A percentile compares a stretch with the other conserved stretches of the same genome.
phyloP scores from a whole-genome alignment of 2,888 invertebrate species.

The Ectemnius cavifrons region DNA sequence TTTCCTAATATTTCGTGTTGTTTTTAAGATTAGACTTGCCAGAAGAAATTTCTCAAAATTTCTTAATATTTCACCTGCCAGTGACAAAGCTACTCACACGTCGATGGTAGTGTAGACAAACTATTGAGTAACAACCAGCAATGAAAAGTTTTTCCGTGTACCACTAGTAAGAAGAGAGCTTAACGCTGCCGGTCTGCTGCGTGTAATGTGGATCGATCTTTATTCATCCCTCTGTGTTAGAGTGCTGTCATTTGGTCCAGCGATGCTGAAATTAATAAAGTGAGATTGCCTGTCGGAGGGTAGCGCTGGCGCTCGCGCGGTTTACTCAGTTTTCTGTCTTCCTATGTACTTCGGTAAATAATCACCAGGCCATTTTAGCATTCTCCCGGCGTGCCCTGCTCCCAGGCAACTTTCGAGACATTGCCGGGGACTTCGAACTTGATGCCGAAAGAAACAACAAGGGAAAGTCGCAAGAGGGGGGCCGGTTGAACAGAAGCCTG shows the following conservation, averaged over 20 bases:
- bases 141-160: too few species aligned
- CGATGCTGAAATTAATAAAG: slow-evolving; percentile 12
- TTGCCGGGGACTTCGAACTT: background rate
- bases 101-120: too few species aligned
- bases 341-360: slow-evolving; percentile 27
- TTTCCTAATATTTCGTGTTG: too few species aligned
- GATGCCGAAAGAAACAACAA: slow-evolving; percentile 11
- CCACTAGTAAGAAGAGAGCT: too few species aligned
- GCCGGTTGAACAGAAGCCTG: slow-evolving; percentile 7
- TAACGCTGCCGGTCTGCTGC: slow-evolving; percentile 9
- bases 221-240: too few species aligned
- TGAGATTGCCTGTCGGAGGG: slow-evolving; percentile 6
- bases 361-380: slow-evolving; percentile 30
- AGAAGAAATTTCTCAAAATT: too few species aligned
- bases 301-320: background rate
- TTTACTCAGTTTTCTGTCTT: slow-evolving; percentile 8
- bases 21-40: too few species aligned
- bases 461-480: background rate
- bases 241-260: too few species aligned
- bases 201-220: background rate
- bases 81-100: too few species aligned
- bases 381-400: slow-evolving; percentile 16
- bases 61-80: too few species aligned
- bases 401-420: background rate
- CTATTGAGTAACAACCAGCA: too few species aligned